phyloP scores from a whole-genome alignment of 2,113 vertebrate species.

The Hippocampus mohnikei region DNA sequence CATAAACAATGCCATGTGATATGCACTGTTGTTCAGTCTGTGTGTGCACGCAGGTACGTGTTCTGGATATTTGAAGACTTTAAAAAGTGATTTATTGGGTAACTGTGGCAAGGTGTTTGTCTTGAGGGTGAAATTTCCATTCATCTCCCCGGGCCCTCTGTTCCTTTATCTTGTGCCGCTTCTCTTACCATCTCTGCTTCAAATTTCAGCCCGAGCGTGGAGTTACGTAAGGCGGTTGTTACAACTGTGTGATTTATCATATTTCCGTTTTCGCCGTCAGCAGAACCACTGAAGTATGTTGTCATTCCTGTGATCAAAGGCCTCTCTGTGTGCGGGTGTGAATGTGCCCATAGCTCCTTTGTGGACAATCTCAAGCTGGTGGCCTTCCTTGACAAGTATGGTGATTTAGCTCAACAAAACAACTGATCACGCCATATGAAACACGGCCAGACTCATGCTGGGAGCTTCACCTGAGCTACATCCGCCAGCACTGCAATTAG shows the following conservation, averaged over 20 bases:
- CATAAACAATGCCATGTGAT: slow-evolving; percentile 36
- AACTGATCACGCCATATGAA: slow-evolving; percentile 55
- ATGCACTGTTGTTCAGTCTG: slow-evolving; percentile 13
- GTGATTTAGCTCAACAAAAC: slow-evolving; percentile 60
- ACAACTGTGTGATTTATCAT: slow-evolving; percentile 62
- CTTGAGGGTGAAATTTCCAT: slow-evolving; percentile 55
- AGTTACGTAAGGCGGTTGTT: slow-evolving; percentile 40
- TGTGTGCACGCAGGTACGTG: slow-evolving; percentile 7
- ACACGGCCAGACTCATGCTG: slow-evolving; percentile 32
- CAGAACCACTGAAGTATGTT: slow-evolving; percentile 58
- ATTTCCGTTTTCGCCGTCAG: slow-evolving; percentile 42
- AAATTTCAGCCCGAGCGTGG: slow-evolving; percentile 49
- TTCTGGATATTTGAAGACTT: slow-evolving; percentile 39
- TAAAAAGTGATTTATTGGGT: slow-evolving; percentile 49
- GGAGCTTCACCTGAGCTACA: slow-evolving; percentile 12
- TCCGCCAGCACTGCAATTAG: slow-evolving; percentile 22
- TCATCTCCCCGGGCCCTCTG: slow-evolving; percentile 41
- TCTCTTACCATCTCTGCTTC: slow-evolving; percentile 37
- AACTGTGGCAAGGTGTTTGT: slow-evolving; percentile 39
- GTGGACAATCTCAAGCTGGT: slow-evolving; percentile 53
- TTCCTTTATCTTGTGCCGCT: slow-evolving; percentile 28
- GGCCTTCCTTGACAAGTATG: slow-evolving; percentile 51
- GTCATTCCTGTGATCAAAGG: slow-evolving; percentile 57
- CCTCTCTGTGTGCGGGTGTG: slow-evolving; percentile 45
- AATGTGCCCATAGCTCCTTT: slow-evolving; percentile 59